Evolutionary conservation across 1,140 invertebrate species (phyloP), one percentile per base, ranked within the genome.

Genomic region (Bombus pyrosoma): DNA sequence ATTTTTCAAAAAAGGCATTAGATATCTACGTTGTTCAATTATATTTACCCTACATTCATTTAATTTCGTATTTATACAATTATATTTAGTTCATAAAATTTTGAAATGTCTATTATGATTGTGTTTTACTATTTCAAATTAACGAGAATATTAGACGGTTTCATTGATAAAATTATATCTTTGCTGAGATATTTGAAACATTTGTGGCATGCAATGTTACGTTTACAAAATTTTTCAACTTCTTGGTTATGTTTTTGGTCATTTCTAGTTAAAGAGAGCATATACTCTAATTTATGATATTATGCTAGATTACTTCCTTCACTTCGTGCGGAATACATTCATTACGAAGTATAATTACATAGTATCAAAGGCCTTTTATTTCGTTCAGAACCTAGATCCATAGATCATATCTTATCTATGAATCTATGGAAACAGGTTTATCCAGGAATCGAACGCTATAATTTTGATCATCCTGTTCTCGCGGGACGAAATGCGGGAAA

Each of bases 381-480:
- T 80, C 53, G 13, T 22, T 41, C 28, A 25, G 9, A 41, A 39
- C 4, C n/a, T 13, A 41, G 18, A 53, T 47, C 32, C 71, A 53
- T 73, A 73, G n/a, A 32, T 53, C 3, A 25, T 32, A 43, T 41
- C 39, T 78, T 41, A 32, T 78, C 57, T 41, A 39, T 0, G 15
- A 41, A 41, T 66, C 37, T 22, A 22, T 6, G 37, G 1, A 28
- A 53, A 53, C 47, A 22, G 47, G 74, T 74, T 82, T 34, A 25
- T 9, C 6, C 39, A n/a, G 28, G 25, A 39, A 57, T 71, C 15
- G 28, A 53, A 53, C 3, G 28, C 6, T 64, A 22, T 64, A 74
- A 82, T 82, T 73, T 73, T 47, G 73, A 57, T 81, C n/a, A 59
- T 81, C 69, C n/a, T 57, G 37, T 41, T 72, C 12, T 72, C 12